Evolutionary conservation across 2,888 invertebrate genomes (phyloP).

Genomic region (Thymelicus sylvestris): DNA sequence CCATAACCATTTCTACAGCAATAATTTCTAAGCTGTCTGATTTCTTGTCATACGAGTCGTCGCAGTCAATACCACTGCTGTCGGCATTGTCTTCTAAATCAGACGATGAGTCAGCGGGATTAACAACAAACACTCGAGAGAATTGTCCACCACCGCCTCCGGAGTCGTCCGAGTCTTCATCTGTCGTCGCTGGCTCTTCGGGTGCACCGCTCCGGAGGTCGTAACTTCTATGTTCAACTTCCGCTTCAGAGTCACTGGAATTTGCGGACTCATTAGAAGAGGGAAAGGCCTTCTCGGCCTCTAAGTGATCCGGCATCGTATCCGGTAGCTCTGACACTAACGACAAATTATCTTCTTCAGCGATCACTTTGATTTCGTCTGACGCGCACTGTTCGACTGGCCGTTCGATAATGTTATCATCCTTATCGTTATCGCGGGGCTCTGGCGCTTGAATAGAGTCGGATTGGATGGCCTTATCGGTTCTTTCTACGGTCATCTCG

Average conservation of each 20-base stretch:
- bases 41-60: conserved; percentile 86
- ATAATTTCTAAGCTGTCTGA: conserved; percentile 75
- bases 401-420: conserved; percentile 70
- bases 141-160: conserved; percentile 85
- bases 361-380: conserved; percentile 75
- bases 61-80: conserved; percentile 85
- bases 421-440: conserved; percentile 72
- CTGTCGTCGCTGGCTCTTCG: conserved; percentile 77
- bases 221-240: conserved; percentile 74
- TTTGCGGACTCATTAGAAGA: conserved; percentile 82
- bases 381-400: conserved; percentile 65
- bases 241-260: conserved; percentile 74
- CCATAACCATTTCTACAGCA: conserved; percentile 59
- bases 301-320: conserved; percentile 74
- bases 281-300: conserved; percentile 83
- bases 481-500: conserved; percentile 72
- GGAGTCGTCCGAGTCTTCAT: conserved; percentile 80
- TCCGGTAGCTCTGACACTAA: conserved; percentile 63
- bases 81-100: conserved; percentile 86
- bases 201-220: conserved; percentile 76
- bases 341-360: conserved; percentile 67
- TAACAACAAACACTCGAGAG: conserved; percentile 88
- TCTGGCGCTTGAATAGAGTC: conserved; percentile 64
- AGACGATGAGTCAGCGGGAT: conserved; percentile 86
- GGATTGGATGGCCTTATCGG: conserved; percentile 78